Evolutionary conservation across 1,140 invertebrate genomes (phyloP), one percentile per base, ranked within the genome.

Genomic region (Bombus superbus): DNA sequence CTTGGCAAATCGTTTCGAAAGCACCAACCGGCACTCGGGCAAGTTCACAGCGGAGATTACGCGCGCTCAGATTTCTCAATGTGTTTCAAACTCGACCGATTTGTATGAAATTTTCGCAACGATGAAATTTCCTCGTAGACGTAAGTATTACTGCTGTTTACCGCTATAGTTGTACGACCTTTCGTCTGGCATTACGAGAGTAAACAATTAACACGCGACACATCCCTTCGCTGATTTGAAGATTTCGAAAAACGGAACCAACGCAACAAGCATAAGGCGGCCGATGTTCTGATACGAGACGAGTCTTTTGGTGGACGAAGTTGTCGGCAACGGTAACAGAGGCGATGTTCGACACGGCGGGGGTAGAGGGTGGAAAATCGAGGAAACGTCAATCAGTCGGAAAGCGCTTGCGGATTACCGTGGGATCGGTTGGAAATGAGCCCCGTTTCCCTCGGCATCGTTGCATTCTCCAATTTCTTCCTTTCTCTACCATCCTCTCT

Each of bases 401-500:
- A 71, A 79, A 84, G 79, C 53, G 83, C 47, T 72, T 79, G 66
- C 74, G 83, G 74, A 83, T 76, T 78, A 75, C 82, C 44, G 74
- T 75, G 74, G 47, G 66, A 78, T 79, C 47, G 74, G 40, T 79
- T 79, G 83, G 53, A 79, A 84, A 84, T 79, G 83, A 84, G 75
- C 75, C 25, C 53, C 83, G 76, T 84, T 84, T 84, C 82, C n/a
- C 62, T 83, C 74, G 62, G 38, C 74, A 59, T 83, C 83, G 73
- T 78, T 84, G 47, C 82, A 71, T 78, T 71, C 82, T 64, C 53
- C 28, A 47, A 71, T 59, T 59, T n/a, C 28, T n/a, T 22, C 32
- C 75, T 13, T 42, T 59, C 35, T 38, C 68, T 9, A 3, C 3
- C 57, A 59, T 28, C 25, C 25, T 59, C 57, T 59, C 22, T 10